Evolutionary conservation across 2,888 invertebrate genomes (phyloP).

Genomic region (Gerris lacustris): DNA sequence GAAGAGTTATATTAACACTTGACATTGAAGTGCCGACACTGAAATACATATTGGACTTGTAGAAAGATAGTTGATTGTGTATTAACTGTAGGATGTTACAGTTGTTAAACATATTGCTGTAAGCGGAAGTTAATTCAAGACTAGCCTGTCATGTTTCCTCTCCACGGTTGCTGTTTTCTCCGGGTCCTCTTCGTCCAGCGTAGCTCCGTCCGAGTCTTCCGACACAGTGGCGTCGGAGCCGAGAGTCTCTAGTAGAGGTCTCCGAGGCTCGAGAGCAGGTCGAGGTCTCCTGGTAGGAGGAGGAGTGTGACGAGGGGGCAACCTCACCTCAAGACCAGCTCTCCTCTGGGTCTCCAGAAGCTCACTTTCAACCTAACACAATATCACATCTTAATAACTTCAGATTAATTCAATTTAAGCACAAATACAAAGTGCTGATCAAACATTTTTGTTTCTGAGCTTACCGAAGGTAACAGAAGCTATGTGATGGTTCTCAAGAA

Average conservation of each 20-base stretch:
- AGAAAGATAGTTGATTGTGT: too few relatives aligned
- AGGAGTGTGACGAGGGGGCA: slow-evolving; percentile 68
- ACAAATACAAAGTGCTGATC: background rate
- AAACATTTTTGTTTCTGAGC: too few relatives aligned
- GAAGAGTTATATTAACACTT: too few relatives aligned
- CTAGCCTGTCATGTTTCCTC: slow-evolving; percentile 41
- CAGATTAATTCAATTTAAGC: background rate
- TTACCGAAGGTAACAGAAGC: too few relatives aligned
- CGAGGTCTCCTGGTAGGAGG: slow-evolving; percentile 49
- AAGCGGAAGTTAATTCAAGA: background rate
- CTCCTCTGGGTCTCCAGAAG: slow-evolving; percentile 75
- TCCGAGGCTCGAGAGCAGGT: slow-evolving; percentile 33
- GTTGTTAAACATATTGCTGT: too few relatives aligned
- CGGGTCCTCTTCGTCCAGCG: slow-evolving; percentile 51
- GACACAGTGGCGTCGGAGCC: slow-evolving; percentile 75
- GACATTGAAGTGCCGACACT: too few relatives aligned
- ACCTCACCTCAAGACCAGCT: slow-evolving; percentile 69
- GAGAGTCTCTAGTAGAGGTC: slow-evolving; percentile 52
- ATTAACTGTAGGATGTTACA: too few relatives aligned
- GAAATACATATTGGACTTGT: too few relatives aligned
- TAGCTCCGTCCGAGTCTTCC: slow-evolving; percentile 49
- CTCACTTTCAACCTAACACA: slow-evolving; percentile 64
- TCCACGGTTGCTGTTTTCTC: slow-evolving; percentile 64
- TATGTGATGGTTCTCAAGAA: too few relatives aligned
- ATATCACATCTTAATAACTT: slow-evolving; percentile 35